These are phyloP conservation scores for Peromyscus melanophrys DNA, from an alignment of 2,797 vertebrate genomes.

Conservation along the genomic window DNA sequence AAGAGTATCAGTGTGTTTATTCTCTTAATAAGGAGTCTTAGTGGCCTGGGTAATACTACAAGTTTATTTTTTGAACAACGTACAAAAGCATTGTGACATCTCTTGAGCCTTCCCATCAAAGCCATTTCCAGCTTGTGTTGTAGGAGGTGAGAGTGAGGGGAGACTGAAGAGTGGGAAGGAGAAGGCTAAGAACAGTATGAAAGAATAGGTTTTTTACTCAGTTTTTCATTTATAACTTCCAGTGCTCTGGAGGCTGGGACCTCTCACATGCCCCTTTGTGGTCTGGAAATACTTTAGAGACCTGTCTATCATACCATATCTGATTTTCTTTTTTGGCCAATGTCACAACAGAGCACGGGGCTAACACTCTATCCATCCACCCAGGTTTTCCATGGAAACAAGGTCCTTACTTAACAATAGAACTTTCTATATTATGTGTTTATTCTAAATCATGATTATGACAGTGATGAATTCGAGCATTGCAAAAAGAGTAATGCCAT, in stretches of 20 bases:
- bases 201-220: neutral
- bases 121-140: neutral
- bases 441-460: neutral
- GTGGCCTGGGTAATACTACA: neutral
- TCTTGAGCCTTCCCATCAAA: constrained; percentile 37
- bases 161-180: neutral
- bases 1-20: neutral
- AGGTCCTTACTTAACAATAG: neutral
- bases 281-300: neutral
- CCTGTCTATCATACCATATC: neutral
- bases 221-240: neutral
- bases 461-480: neutral
- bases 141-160: neutral
- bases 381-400: neutral
- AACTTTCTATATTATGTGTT: neutral
- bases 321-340: neutral
- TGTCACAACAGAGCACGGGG: neutral
- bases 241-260: neutral
- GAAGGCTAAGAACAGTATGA: neutral
- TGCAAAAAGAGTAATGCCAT: neutral
- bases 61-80: constrained; percentile 29
- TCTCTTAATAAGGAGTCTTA: neutral
- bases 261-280: neutral
- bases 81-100: neutral
- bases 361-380: neutral